A percentile compares a stretch with the other conserved stretches of the same genome.
Conservation (phyloP, 2,113 vertebrate species). For the Chrysemys picta region DNA sequence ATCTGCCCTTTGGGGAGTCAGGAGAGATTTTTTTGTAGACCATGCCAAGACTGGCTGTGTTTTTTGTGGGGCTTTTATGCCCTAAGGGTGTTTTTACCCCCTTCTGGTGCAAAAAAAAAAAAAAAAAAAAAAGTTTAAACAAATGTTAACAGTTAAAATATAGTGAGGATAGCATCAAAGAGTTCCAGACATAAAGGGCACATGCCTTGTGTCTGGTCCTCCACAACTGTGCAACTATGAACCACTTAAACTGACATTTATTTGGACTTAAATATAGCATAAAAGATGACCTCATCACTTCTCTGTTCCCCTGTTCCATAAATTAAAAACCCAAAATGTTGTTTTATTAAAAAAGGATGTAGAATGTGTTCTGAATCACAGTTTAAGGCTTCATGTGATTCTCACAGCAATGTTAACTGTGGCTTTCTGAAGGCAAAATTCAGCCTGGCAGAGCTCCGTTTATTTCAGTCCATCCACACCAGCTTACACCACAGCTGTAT, state of each 20-base stretch:
- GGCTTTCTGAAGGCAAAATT: not conserved
- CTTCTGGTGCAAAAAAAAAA: not conserved
- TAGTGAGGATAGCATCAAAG: not conserved
- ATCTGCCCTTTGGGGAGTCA: not conserved
- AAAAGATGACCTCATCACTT: not conserved
- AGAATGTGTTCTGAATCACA: not conserved
- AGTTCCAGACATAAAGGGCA: not conserved
- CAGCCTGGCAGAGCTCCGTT: not conserved
- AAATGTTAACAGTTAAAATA: not conserved
- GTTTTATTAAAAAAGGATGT: not conserved
- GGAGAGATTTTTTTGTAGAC: not conserved
- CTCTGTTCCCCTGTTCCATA: not conserved
- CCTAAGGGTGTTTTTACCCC: constrained; percentile 13
- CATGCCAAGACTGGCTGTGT: not conserved
- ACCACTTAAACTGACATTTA: not conserved
- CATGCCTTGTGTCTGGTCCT: not conserved
- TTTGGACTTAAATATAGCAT: not conserved
- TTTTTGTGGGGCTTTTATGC: not conserved
- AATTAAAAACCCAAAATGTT: not conserved
- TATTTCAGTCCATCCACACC: not conserved
- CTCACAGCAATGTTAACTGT: not conserved
- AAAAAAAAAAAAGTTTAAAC: not conserved
- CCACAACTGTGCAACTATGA: not conserved
- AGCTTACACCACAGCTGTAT: not conserved
- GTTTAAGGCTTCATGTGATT: not conserved